Conservation (phyloP, 2,888 invertebrate species). For the Macrophya annulata region DNA sequence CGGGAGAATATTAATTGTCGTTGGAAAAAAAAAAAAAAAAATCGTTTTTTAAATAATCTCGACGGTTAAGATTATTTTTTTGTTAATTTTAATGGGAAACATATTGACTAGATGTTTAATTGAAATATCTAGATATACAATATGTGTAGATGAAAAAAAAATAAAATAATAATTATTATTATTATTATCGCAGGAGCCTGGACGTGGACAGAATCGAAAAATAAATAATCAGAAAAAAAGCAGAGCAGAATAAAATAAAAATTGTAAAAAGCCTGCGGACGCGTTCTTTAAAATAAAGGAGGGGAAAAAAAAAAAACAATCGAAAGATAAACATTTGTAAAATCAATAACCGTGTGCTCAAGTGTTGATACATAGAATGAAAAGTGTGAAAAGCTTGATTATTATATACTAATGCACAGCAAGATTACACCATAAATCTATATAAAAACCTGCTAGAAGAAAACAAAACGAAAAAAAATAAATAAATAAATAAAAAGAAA, state of each 20-base stretch:
- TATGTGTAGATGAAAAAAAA: background rate
- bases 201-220: background rate
- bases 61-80: background rate
- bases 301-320: background rate
- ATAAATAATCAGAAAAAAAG: background rate
- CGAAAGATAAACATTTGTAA: background rate
- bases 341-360: background rate
- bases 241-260: background rate
- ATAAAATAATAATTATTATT: too few species aligned
- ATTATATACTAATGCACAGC: constrained; percentile 5
- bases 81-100: background rate
- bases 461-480: background rate
- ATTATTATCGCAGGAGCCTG: constrained; percentile 1
- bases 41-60: background rate
- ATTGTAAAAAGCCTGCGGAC: background rate
- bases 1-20: background rate
- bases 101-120: background rate
- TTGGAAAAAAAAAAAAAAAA: too few species aligned
- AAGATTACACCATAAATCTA: constrained; percentile 9
- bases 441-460: background rate
- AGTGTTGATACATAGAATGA: background rate
- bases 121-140: background rate
- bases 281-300: too few species aligned
- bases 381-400: constrained; percentile 3
- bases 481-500: background rate